Base-by-base conservation (phyloP, 2,797 vertebrate species). In the Semaprochilodus insignis region DNA sequence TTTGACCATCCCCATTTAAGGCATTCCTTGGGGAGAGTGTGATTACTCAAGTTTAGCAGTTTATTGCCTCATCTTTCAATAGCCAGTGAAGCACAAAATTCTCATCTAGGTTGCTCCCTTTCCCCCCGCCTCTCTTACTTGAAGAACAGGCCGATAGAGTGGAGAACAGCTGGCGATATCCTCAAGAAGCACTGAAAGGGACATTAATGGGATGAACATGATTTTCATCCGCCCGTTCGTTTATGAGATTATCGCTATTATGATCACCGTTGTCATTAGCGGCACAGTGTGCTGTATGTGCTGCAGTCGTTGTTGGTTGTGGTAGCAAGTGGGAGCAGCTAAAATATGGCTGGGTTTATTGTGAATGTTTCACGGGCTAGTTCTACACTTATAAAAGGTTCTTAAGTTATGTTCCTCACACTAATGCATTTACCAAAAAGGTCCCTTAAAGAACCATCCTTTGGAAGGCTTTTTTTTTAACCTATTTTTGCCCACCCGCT, bases 21-120 rank as follows among this genome's bases (percentile, higher is more conserved):
- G 94, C 95, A 96, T 97, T 97, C 97, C 96, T 95, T 94, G 89
- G 97, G 96, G 97, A 98, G 95, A 94, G 96, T 97, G 96, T 96
- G 98, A 99, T 98, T 97, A 98, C 97, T 99, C 97, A 97, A 97
- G 96, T 97, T 98, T 97, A 97, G 96, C 97, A 95, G 95, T 97
- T 98, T 98, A 99, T 98, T 98, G 97, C 97, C 97, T 99, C 97
- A 98, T 99, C 97, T 98, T 97, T 98, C 97, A 98, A 98, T 97
- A 96, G 96, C 96, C 97, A 98, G 95, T 95, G 96, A 97, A 98
- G 97, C 98, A 97, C 96, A 97, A 96, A 97, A 98, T 99, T 98
- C 97, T 98, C 97, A 98, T 99, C 97, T 98, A 96, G 95, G 96
- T 96, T 96, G 95, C 96, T 96, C 95, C 89, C 91, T 91, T 85